Percentiles rank a stretch among this genome's conserved stretches.
Conservation (phyloP, 92 coral and sea anemone species). For the Siderastrea radians region DNA sequence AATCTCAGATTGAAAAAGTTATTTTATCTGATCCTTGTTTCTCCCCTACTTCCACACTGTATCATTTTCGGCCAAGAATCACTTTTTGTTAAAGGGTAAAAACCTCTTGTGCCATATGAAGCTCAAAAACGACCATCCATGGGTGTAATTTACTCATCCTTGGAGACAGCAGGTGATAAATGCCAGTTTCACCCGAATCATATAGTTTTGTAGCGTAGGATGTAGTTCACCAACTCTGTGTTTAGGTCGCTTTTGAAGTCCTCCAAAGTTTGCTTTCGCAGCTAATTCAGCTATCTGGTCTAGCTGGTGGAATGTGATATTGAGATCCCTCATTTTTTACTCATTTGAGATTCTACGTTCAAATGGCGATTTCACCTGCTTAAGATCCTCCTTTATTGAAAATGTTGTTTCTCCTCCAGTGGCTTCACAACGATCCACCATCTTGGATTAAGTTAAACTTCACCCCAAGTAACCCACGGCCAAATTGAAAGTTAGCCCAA, state of each 20-base stretch:
- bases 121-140: constrained; percentile 62
- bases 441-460: constrained; percentile 45
- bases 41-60: constrained; percentile 64
- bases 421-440: constrained; percentile 32
- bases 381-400: constrained; percentile 12
- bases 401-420: background rate
- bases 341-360: background rate
- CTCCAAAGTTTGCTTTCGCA: constrained; percentile 28
- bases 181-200: constrained; percentile 55
- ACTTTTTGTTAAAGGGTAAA: constrained; percentile 41
- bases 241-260: constrained; percentile 54
- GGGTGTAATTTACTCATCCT: constrained; percentile 60
- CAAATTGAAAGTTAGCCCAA: constrained; percentile 53
- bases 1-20: constrained; percentile 53
- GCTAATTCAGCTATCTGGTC: constrained; percentile 7
- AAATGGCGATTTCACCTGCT: constrained; percentile 15
- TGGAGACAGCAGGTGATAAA: constrained; percentile 41
- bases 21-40: constrained; percentile 35
- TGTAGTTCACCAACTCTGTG: constrained; percentile 43
- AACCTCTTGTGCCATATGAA: constrained; percentile 63
- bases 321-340: background rate
- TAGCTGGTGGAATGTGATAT: constrained; percentile 2
- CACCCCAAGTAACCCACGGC: constrained; percentile 32
- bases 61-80: constrained; percentile 52
- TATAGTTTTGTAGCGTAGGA: constrained; percentile 46